A percentile compares a stretch with the other conserved stretches of the same genome.
phyloP scores from a whole-genome alignment of 1,140 invertebrate genomes.

The Drosophila truncata region DNA sequence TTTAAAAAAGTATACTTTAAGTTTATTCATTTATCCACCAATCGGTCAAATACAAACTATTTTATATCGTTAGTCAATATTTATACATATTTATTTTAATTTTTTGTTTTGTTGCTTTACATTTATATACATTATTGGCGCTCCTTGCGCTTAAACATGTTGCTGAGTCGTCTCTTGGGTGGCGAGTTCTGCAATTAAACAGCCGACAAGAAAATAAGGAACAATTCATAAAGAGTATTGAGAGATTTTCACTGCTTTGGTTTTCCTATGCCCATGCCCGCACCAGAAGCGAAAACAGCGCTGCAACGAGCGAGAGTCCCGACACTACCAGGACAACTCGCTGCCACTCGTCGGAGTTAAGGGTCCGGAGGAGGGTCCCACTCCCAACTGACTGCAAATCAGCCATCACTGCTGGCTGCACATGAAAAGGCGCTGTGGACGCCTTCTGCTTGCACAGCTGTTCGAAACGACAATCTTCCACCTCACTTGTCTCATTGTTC shows the following conservation, averaged over 20 bases:
- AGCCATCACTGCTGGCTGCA: constrained; percentile 9
- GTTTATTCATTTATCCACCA: not conserved
- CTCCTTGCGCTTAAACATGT: constrained; percentile 81
- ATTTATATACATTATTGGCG: constrained; percentile 17
- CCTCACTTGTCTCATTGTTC: not conserved
- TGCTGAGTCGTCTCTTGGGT: constrained; percentile 79
- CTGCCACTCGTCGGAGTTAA: constrained; percentile 3
- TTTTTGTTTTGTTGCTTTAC: not conserved
- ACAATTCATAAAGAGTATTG: not conserved
- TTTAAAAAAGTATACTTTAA: not conserved
- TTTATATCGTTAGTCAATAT: not conserved
- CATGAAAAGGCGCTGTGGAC: constrained; percentile 65
- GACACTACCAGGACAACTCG: constrained; percentile 2
- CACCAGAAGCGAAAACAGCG: constrained; percentile 7
- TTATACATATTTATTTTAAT: constrained; percentile 6
- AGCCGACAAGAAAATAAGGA: constrained; percentile 13
- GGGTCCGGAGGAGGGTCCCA: not conserved
- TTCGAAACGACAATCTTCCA: constrained; percentile 37
- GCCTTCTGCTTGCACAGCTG: constrained; percentile 49
- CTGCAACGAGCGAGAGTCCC: not conserved
- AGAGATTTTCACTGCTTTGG: constrained; percentile 7
- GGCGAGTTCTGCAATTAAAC: constrained; percentile 76
- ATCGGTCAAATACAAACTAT: not conserved
- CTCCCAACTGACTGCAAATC: constrained; percentile 1
- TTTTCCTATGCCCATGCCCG: constrained; percentile 1